These are phyloP conservation scores for Bellardia bayeri DNA, from an alignment of 2,888 invertebrate species.

Conservation along the genomic window DNA sequence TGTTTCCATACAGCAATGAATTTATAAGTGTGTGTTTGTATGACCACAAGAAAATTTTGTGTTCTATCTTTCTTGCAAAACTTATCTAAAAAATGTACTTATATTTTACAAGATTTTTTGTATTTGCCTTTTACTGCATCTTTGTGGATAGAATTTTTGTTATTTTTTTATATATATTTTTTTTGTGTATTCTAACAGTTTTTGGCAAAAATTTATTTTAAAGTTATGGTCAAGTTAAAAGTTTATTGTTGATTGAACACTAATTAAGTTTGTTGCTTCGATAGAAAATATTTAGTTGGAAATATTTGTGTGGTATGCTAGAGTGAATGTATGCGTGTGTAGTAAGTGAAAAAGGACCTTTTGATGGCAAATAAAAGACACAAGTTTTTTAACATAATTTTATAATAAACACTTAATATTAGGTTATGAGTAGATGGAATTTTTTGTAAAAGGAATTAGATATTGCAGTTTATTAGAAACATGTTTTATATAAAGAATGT, in stretches of 20 bases:
- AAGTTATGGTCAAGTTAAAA: conserved; percentile 77
- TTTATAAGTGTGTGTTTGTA: conserved; percentile 21
- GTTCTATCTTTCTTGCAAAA: conserved; percentile 31
- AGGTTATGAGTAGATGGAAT: conserved; percentile 24
- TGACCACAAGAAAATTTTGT: conserved; percentile 56
- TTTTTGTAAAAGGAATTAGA: neutral
- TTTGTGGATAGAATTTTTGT: conserved; percentile 20
- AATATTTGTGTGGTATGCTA: neutral
- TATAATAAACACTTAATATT: conserved; percentile 63
- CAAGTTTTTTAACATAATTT: conserved; percentile 60
- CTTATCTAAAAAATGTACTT: conserved; percentile 56
- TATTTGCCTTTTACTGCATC: conserved; percentile 44
- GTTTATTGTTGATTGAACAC: conserved; percentile 84
- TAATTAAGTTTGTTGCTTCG: conserved; percentile 81
- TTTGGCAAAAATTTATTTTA: conserved; percentile 69
- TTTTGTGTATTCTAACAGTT: conserved; percentile 1
- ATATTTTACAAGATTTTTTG: conserved; percentile 50
- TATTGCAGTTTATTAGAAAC: neutral
- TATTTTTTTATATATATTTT: neutral
- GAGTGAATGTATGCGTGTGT: neutral
- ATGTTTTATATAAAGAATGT: neutral
- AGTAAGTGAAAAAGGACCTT: conserved; percentile 56
- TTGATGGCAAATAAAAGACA: conserved; percentile 38
- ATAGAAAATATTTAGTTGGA: conserved; percentile 15
- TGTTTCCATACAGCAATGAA: conserved; percentile 10